Base-by-base conservation (phyloP, 2,113 vertebrate genomes). In the Cathartes aura region DNA sequence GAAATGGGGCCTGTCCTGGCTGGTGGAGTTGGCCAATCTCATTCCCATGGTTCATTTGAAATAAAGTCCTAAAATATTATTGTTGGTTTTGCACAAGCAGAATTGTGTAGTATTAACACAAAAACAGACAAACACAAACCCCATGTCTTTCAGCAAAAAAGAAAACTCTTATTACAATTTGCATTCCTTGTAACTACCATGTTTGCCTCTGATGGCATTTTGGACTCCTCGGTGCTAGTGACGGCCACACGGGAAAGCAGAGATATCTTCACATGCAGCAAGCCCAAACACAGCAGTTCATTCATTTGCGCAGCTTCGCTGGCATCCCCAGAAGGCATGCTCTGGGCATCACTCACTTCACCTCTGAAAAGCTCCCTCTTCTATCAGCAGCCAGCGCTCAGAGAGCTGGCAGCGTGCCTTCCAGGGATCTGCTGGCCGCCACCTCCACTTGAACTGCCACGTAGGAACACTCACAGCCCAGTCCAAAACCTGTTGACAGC, bases 401-500 rank as follows among this genome's bases (percentile, higher is more conserved):
- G 9, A 4, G 43, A 23, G 52, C 83, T 89, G 94, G 81, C 89
- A 84, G 8, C 2, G 0, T 0, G 6, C 72, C 90, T 86, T 53
- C 64, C 56, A 55, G 58, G 64, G 34, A 15, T 36, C 82, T 91
- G 70, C 82, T 82, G 92, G 59, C 93, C 8, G 7, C 87, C 89
- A 45, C 76, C 70, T 80, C 73, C 0, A 2, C 89, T 80, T 82
- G 68, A 82, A 15, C 76, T 82, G 76, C 86, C 84, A 26, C 2
- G 0, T 27, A 79, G 73, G 81, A 94, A 15, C 82, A 71, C 55
- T n/a, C 72, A 71, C 48, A 84, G 36, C 45, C 47, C 68, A 7
- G 19, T 27, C 50, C 73, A 76, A 87, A 90, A 81, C 70, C 50
- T 90, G 91, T 45, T 91, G 96, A 96, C 92, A 97, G 79, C 82